A percentile compares a stretch with the other conserved stretches of the same genome.
These are phyloP conservation scores for Vicugna pacos DNA, from an alignment of 2,113 vertebrate species.

Conservation along the genomic window DNA sequence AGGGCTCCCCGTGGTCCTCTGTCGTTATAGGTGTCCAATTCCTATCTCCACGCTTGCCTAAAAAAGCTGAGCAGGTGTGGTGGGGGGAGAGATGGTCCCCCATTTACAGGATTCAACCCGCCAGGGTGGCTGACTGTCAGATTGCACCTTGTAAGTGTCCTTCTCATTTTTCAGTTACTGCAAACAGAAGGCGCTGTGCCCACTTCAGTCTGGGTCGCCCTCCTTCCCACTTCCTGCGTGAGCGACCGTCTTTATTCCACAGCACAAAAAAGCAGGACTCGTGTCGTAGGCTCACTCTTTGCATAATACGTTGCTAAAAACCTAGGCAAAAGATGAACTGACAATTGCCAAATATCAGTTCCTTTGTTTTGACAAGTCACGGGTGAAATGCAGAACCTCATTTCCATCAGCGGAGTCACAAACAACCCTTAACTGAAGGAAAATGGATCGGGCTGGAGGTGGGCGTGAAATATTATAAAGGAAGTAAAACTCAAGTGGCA, in stretches of 20 bases:
- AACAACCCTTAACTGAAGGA: neutral
- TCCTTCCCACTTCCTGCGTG: neutral
- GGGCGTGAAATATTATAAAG: neutral
- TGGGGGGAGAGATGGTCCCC: neutral
- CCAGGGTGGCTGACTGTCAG: neutral
- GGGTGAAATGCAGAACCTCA: neutral
- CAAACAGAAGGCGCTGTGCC: neutral
- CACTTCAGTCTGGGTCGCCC: accelerated
- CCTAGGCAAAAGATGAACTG: neutral
- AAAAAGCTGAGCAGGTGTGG: neutral
- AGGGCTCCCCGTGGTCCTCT: neutral
- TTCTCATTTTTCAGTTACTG: neutral
- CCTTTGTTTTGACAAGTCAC: slow-evolving; percentile 52
- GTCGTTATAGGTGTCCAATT: neutral
- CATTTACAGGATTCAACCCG: accelerated
- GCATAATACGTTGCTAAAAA: neutral
- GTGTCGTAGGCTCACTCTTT: neutral
- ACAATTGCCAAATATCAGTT: slow-evolving; percentile 5
- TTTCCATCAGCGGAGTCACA: neutral
- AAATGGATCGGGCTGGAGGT: neutral
- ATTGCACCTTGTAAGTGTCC: neutral
- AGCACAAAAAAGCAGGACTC: neutral
- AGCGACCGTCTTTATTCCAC: neutral
- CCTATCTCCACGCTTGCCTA: neutral
- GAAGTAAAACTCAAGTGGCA: neutral